Percentiles rank a stretch among this genome's conserved stretches.
phyloP scores from a whole-genome alignment of 2,888 invertebrate species.

The Linnaemya vulpina region DNA sequence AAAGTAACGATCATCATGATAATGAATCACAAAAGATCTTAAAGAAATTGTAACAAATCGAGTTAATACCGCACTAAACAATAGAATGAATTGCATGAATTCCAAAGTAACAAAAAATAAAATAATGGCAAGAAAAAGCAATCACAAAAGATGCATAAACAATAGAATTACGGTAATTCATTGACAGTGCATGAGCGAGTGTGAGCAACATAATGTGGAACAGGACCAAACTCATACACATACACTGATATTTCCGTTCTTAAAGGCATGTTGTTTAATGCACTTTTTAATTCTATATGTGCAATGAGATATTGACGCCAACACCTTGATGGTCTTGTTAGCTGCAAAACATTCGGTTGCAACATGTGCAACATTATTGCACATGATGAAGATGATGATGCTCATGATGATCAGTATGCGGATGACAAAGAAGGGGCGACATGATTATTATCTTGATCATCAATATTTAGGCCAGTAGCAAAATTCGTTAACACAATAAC shows the following conservation, averaged over 20 bases:
- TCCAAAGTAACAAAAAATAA: constrained; percentile 14
- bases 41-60: constrained; percentile 71
- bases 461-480: constrained; percentile 61
- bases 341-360: constrained; percentile 10
- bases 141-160: constrained; percentile 17
- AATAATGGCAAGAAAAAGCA: background rate
- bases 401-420: background rate
- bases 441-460: constrained; percentile 55
- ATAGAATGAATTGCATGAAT: constrained; percentile 63
- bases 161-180: constrained; percentile 71
- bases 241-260: background rate
- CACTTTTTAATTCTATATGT: background rate
- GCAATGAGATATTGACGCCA: constrained; percentile 19
- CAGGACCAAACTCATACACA: background rate
- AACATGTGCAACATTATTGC: constrained; percentile 61
- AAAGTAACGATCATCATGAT: constrained; percentile 53
- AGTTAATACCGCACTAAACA: constrained; percentile 60
- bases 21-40: constrained; percentile 43
- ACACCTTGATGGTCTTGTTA: constrained; percentile 51
- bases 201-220: constrained; percentile 60
- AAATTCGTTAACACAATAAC: constrained; percentile 38
- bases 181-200: constrained; percentile 70
- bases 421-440: constrained; percentile 43
- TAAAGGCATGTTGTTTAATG: background rate
- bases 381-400: constrained; percentile 34